Evolutionary conservation across 2,797 vertebrate species (phyloP), one percentile per base, ranked within the genome.

Genomic region (Parauchenoglanis punctatus): DNA sequence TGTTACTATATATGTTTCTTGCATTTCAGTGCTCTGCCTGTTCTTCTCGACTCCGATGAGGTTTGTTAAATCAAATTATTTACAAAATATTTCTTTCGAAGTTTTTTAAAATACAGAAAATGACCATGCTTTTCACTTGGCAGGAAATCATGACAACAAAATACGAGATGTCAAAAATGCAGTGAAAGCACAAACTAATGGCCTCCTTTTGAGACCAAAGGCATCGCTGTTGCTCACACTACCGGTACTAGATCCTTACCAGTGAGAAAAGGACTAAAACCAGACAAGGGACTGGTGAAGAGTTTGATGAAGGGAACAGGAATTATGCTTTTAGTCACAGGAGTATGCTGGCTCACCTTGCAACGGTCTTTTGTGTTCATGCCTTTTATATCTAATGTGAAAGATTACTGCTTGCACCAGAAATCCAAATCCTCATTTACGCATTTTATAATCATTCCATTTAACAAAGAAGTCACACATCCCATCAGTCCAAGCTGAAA

Each of bases 141-240:
- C 70, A 98, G 97, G 97, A 98, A 95, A 97, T 97, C 87, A 96
- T 97, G 96, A 97, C 96, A 28, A 97, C 96, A 82, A 97, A 96
- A 94, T 97, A 96, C 58, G 97, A 97, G 94, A 97, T 97, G 95
- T 97, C 97, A 70, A 97, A 97, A 94, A 95, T 97, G 95, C 96
- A 97, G 93, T 97, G 93, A 96, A 83, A 23, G 40, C 78, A 85
- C 67, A 76, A 82, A 20, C 7, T 1, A 18, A 49, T 0, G 28
- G 18, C 70, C 35, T 67, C 23, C 44, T 52, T 20, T 31, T 46
- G 63, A 85, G 68, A 76, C 18, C 31, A 85, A 17, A 65, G 46
- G 56, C 7, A 10, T 20, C 17, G 35, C 40, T 13, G 28, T 35
- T 54, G 54, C 44, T 61, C 49, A 31, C 18, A 49, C 35, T 35